phyloP scores from a whole-genome alignment of 1,140 invertebrate species.

The Drosophila busckii region DNA sequence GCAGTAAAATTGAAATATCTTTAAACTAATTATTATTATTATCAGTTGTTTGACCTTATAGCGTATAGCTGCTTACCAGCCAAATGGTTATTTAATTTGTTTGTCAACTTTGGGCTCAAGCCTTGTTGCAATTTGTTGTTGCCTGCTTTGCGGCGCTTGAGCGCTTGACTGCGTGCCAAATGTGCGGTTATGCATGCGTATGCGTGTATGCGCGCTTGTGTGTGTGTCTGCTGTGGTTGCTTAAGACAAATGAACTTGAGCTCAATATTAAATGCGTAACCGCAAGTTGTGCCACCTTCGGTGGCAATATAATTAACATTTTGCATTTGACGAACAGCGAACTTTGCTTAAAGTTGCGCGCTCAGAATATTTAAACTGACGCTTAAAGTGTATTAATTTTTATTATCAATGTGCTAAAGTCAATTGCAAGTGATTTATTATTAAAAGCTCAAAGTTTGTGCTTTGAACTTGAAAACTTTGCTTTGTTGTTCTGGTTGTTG shows the following conservation, averaged over 20 bases:
- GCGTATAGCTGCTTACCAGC: conserved; percentile 1
- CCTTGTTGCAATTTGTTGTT: conserved; percentile 29
- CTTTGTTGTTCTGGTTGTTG: too few relatives aligned
- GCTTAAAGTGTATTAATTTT: too few relatives aligned
- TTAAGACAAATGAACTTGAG: conserved; percentile 61
- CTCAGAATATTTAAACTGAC: too few relatives aligned
- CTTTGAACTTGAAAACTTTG: too few relatives aligned
- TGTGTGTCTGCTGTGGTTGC: conserved; percentile 22
- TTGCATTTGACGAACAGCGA: conserved; percentile 12
- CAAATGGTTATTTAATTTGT: conserved; percentile 31
- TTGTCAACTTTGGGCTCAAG: conserved; percentile 9
- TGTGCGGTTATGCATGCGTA: conserved; percentile 15
- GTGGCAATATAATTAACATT: conserved; percentile 68
- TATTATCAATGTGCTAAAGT: too few relatives aligned
- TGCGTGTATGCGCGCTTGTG: conserved; percentile 2
- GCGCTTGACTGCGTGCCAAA: conserved; percentile 30
- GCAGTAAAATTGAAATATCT: too few relatives aligned
- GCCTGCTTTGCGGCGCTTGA: conserved; percentile 47
- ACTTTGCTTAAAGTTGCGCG: not conserved
- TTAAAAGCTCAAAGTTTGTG: too few relatives aligned
- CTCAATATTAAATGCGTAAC: conserved; percentile 56
- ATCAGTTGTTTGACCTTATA: too few relatives aligned
- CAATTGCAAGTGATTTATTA: too few relatives aligned
- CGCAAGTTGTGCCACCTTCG: conserved; percentile 50
- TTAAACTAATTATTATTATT: too few relatives aligned